phyloP scores from a whole-genome alignment of 2,888 invertebrate genomes.

The Lissonota sp. region DNA sequence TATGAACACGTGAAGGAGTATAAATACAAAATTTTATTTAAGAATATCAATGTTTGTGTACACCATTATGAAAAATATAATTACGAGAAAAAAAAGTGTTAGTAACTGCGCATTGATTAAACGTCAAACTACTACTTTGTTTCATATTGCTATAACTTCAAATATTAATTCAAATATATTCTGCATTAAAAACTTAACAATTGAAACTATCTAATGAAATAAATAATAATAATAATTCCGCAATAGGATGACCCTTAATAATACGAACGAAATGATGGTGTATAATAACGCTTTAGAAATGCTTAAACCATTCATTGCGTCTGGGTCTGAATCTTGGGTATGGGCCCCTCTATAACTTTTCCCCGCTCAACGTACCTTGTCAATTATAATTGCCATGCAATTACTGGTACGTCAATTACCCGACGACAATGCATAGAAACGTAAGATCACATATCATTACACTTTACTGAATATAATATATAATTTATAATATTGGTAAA shows the following conservation, averaged over 20 bases:
- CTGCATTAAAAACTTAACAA: too few relatives aligned
- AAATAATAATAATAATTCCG: too few relatives aligned
- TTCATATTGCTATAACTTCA: too few relatives aligned
- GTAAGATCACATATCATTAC: constrained; percentile 26
- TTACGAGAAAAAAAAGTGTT: background rate
- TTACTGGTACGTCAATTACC: constrained; percentile 2
- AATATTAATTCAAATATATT: too few relatives aligned
- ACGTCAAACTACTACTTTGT: too few relatives aligned
- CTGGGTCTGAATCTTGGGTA: constrained; percentile 8
- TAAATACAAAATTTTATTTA: background rate
- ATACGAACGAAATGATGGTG: constrained; percentile 32
- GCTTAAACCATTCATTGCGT: constrained; percentile 47
- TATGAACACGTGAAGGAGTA: too few relatives aligned
- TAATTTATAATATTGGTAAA: constrained; percentile 29
- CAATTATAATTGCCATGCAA: background rate
- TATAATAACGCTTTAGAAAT: constrained; percentile 41
- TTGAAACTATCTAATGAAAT: too few relatives aligned
- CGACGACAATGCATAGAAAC: constrained; percentile 23
- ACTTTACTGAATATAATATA: constrained; percentile 38
- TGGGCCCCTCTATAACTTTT: too few relatives aligned
- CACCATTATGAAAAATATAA: too few relatives aligned
- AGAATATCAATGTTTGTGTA: background rate
- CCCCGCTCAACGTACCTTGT: too few relatives aligned
- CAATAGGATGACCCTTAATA: background rate
- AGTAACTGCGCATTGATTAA: background rate